phyloP scores from a whole-genome alignment of 1,140 invertebrate species.

The Macrobrachium rosenbergii region DNA sequence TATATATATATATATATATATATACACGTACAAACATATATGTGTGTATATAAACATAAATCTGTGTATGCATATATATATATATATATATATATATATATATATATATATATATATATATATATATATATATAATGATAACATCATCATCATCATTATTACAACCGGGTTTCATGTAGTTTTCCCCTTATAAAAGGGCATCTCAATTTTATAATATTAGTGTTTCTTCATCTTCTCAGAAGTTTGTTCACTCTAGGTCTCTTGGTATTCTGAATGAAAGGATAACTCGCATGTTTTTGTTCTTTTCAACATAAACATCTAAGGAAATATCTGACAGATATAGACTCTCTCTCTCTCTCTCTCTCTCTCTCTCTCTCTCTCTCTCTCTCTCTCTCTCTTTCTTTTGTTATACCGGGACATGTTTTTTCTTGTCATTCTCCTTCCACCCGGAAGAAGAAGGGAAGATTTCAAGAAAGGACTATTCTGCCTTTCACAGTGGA shows the following conservation, averaged over 20 bases:
- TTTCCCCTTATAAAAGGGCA: background rate
- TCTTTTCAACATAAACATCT: background rate
- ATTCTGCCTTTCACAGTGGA: too few relatives aligned
- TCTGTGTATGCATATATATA: slow-evolving; percentile 29
- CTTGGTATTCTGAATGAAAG: too few relatives aligned
- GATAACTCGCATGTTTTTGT: background rate
- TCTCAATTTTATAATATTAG: too few relatives aligned
- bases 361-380: slow-evolving; percentile 15
- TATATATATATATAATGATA: slow-evolving; percentile 1
- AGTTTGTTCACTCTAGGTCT: too few relatives aligned
- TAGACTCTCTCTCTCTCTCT: slow-evolving; percentile 9
- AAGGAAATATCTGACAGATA: background rate
- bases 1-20: slow-evolving; percentile 17
- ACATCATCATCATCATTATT: background rate
- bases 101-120: slow-evolving; percentile 22
- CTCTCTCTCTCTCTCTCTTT: background rate
- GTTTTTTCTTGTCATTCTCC: too few relatives aligned
- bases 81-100: slow-evolving; percentile 2
- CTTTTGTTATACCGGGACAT: too few relatives aligned
- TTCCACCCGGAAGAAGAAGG: too few relatives aligned
- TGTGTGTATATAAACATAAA: slow-evolving; percentile 25
- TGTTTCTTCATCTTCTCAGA: too few relatives aligned
- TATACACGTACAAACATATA: slow-evolving; percentile 1
- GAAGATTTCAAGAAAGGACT: too few relatives aligned
- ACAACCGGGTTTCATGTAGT: background rate